Conservation (phyloP, 2,888 invertebrate species). For the Smittia aterrima region DNA sequence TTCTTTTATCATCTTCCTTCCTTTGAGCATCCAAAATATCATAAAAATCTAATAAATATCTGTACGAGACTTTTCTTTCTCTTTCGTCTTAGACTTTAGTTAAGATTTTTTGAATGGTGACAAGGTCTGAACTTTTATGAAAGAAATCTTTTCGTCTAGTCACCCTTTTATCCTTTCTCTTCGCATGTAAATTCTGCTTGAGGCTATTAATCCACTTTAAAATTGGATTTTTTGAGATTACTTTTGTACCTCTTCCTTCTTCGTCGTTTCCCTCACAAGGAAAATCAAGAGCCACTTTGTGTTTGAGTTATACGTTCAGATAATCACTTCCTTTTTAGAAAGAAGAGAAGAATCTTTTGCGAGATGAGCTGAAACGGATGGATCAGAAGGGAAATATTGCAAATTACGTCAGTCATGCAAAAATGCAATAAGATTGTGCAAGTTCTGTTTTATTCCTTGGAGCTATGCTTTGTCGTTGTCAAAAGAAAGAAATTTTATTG, state of each 20-base stretch:
- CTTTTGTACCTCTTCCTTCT: background rate
- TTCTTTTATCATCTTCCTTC: background rate
- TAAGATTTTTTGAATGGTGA: too few species aligned
- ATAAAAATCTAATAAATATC: background rate
- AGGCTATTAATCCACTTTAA: slow-evolving; percentile 38
- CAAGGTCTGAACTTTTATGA: too few species aligned
- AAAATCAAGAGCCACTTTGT: background rate
- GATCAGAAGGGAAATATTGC: background rate
- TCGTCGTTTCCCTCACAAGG: background rate
- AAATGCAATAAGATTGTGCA: slow-evolving; percentile 13
- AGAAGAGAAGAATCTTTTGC: background rate
- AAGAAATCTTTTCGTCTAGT: background rate
- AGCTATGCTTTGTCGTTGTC: background rate
- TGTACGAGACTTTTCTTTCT: background rate
- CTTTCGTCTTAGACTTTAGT: too few species aligned
- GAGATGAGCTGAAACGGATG: background rate
- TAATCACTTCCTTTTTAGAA: slow-evolving; percentile 37
- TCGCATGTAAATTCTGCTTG: slow-evolving; percentile 30
- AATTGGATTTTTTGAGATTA: slow-evolving; percentile 37
- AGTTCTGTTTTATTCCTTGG: background rate
- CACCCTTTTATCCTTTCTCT: background rate
- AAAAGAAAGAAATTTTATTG: too few species aligned
- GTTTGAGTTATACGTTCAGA: background rate
- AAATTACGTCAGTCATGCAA: slow-evolving; percentile 33
- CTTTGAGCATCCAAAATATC: background rate